phyloP scores from a whole-genome alignment of 2,888 invertebrate genomes.

The Phorcus lineatus region DNA sequence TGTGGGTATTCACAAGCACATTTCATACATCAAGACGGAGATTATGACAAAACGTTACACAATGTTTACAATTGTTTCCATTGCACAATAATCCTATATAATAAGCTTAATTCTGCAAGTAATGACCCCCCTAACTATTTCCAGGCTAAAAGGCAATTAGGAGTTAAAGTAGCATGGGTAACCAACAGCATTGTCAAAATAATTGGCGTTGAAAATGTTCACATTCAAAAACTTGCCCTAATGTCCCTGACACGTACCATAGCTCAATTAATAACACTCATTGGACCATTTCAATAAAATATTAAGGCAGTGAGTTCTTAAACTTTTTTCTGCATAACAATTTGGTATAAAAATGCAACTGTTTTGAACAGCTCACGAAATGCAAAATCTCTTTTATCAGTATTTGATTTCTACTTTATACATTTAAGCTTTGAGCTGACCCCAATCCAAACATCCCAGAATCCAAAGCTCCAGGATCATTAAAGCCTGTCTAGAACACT shows the following conservation, averaged over 20 bases:
- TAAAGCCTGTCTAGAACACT: too few relatives aligned
- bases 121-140: too few relatives aligned
- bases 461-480: too few relatives aligned
- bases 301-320: conserved; percentile 11
- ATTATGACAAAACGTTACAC: too few relatives aligned
- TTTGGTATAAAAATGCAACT: neutral
- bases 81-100: too few relatives aligned
- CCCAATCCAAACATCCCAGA: neutral
- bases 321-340: conserved; percentile 13
- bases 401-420: neutral
- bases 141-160: too few relatives aligned
- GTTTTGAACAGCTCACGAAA: conserved; percentile 11
- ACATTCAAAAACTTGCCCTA: neutral
- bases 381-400: neutral
- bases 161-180: neutral
- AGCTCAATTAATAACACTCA: neutral
- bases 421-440: neutral
- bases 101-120: too few relatives aligned
- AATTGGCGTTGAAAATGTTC: neutral
- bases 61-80: too few relatives aligned
- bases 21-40: too few relatives aligned
- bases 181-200: neutral
- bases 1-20: too few relatives aligned
- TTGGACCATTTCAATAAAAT: conserved; percentile 15
- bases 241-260: neutral